Conservation (phyloP, 2,797 vertebrate genomes). For the Liparis tanakae region DNA sequence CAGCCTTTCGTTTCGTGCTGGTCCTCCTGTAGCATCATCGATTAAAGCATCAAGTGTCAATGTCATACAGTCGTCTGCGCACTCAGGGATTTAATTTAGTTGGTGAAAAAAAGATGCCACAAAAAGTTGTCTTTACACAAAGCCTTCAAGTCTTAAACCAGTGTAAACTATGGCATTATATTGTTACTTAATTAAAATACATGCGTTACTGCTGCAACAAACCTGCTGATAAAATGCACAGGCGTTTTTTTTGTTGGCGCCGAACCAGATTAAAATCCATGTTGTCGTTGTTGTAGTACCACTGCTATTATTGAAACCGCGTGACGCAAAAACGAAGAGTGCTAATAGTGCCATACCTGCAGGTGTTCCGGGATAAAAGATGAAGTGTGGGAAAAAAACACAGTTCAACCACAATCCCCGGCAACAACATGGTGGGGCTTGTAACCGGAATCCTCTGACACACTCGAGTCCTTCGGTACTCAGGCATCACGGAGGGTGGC, state of each 20-base stretch:
- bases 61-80: conserved; percentile 14
- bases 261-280: neutral
- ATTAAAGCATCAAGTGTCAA: conserved; percentile 1
- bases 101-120: conserved; percentile 10
- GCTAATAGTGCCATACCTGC: conserved; percentile 4
- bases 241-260: neutral
- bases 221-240: conserved; percentile 11
- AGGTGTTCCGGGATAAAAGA: conserved; percentile 26
- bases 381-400: conserved; percentile 30
- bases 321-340: conserved; percentile 2
- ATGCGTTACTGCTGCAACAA: neutral
- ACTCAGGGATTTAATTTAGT: conserved; percentile 3
- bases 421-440: conserved; percentile 35
- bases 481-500: conserved; percentile 34
- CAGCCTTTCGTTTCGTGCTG: neutral
- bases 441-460: conserved; percentile 48
- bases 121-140: conserved; percentile 4
- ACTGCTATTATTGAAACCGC: conserved; percentile 18
- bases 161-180: neutral
- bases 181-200: neutral
- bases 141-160: neutral
- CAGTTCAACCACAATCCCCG: conserved; percentile 31
- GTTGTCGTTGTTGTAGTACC: conserved; percentile 2
- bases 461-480: conserved; percentile 30
- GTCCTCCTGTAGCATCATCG: conserved; percentile 10